Base-by-base conservation (phyloP, 2,797 vertebrate genomes). In the Chloroceryle amazona region DNA sequence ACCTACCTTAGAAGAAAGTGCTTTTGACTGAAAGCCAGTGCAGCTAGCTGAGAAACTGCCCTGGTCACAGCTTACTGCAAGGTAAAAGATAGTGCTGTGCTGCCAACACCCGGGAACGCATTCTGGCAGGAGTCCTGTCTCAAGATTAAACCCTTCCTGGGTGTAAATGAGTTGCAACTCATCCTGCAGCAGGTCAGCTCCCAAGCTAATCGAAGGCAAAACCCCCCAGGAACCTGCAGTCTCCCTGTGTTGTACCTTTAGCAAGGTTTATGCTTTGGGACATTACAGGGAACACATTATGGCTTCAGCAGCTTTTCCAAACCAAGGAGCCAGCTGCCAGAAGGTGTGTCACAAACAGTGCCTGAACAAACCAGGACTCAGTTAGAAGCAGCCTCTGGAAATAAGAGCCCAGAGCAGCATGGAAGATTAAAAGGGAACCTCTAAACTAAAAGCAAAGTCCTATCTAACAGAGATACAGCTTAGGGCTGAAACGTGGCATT, bases 301-400 rank as follows among this genome's bases (percentile, higher is more conserved):
- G 22, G 39, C 55, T 90, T 87, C 37, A 62, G 72, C 54, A 74
- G 29, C 42, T 39, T 78, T 42, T 54, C 63, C 62, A 86, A 79
- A 57, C 8, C 80, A 78, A 26, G 3, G 46, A 41, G 21, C 41
- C 51, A 67, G 55, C 20, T 55, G 78, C 54, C 62, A 92, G 31
- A 82, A 76, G 20, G 41, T 61, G 63, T 80, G 74, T 35, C 80
- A 80, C 28, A 47, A 86, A 76, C 26, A 61, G 90, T 16, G 44
- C 70, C 60, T 61, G 23, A 81, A 67, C 28, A 81, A 52, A 6
- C 46, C 41, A 57, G 42, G 37, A 39, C 28, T 62, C 25, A 51
- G 54, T n/a, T 62, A 37, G 49, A 94, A 90, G 39, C 66, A 75
- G 72, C 23, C 68, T 58, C 80, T 12, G 55, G 61, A 58, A 95